A percentile compares a stretch with the other conserved stretches of the same genome.
These are phyloP conservation scores for Monodelphis domestica DNA, from an alignment of 2,797 vertebrate species.

Conservation along the genomic window DNA sequence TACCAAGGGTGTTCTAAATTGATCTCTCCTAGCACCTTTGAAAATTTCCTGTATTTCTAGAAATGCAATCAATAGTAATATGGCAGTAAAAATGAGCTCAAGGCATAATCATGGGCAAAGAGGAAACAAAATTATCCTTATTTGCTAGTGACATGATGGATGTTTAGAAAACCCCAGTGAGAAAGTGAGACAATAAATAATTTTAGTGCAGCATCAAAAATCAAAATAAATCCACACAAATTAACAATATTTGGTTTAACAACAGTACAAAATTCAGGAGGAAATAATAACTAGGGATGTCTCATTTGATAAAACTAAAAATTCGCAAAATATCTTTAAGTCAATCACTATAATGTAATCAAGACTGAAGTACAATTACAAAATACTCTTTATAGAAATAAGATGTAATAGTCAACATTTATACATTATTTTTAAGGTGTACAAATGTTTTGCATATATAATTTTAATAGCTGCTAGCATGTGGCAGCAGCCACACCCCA, in stretches of 20 bases:
- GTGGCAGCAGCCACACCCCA: too few relatives aligned
- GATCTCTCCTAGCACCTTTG: not conserved
- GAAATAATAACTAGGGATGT: too few relatives aligned
- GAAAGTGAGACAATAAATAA: not conserved
- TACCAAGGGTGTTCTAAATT: not conserved
- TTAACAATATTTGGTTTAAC: not conserved
- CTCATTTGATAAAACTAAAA: not conserved
- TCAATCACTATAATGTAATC: not conserved
- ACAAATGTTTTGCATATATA: not conserved
- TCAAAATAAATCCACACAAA: not conserved
- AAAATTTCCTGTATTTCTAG: not conserved
- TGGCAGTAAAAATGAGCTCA: not conserved
- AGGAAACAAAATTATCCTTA: not conserved
- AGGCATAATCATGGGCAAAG: not conserved
- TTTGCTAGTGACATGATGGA: not conserved
- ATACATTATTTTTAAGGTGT: not conserved
- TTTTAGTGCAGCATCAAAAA: not conserved
- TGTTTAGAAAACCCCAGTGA: not conserved
- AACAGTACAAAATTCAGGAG: not conserved
- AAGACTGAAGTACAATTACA: not conserved
- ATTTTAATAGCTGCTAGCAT: too few relatives aligned
- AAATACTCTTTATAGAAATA: not conserved
- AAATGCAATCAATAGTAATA: not conserved
- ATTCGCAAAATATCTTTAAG: not conserved
- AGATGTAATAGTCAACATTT: not conserved